A percentile compares a stretch with the other conserved stretches of the same genome.
phyloP scores from a whole-genome alignment of 2,113 vertebrate species.

The Anhinga anhinga region DNA sequence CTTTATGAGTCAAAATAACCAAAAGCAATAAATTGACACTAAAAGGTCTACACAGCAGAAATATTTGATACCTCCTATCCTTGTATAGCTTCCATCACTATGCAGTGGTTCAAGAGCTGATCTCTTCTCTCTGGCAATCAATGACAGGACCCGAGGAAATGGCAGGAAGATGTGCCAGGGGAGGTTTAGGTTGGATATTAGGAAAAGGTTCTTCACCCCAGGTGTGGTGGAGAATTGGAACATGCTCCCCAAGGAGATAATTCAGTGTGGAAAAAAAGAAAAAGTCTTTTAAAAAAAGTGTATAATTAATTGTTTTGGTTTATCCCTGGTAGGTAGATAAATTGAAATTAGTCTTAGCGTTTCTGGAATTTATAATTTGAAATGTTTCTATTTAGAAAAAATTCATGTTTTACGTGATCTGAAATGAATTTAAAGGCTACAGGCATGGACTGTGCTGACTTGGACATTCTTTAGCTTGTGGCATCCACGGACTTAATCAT shows the following conservation, averaged over 20 bases:
- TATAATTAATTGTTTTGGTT: neutral
- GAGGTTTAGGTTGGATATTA: too few species aligned
- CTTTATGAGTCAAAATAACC: slow-evolving; percentile 17
- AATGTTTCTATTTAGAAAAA: neutral
- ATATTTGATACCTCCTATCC: neutral
- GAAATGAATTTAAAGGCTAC: neutral
- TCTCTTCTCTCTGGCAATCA: too few species aligned
- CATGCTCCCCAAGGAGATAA: too few species aligned
- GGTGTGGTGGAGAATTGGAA: too few species aligned
- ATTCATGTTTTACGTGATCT: neutral
- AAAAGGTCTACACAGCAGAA: neutral
- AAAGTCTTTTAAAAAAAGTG: neutral
- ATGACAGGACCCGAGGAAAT: too few species aligned
- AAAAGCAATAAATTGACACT: neutral
- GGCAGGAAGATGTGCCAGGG: too few species aligned
- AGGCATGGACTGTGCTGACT: neutral
- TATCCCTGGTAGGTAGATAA: neutral
- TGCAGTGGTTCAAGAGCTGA: neutral
- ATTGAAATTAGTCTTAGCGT: neutral
- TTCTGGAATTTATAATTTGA: neutral
- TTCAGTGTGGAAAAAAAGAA: neutral
- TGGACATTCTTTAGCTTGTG: neutral
- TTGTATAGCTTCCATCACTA: neutral
- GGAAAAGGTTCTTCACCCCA: too few species aligned
- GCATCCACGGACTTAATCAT: neutral